A percentile compares a stretch with the other conserved stretches of the same genome.
phyloP scores from a whole-genome alignment of 2,113 vertebrate species.

The Bombycilla garrulus region DNA sequence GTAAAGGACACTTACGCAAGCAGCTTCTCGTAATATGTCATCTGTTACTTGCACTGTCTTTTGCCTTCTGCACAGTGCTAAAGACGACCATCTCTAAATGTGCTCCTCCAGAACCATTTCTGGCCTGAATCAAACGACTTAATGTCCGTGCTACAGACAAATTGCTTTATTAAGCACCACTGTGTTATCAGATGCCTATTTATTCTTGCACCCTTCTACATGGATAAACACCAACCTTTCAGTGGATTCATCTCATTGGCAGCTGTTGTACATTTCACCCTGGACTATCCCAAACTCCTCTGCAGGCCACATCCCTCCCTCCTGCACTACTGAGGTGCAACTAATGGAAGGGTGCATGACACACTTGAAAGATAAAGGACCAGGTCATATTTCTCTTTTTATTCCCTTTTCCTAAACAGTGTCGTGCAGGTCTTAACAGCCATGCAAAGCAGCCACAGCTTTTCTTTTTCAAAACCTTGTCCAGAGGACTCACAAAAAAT shows the following conservation, averaged over 20 bases:
- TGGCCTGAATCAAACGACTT: neutral
- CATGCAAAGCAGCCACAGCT: neutral
- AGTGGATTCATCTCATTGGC: neutral
- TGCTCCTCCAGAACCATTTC: neutral
- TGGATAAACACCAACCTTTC: neutral
- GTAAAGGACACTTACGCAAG: conserved; percentile 4
- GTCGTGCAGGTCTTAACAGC: neutral
- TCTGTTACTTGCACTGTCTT: neutral
- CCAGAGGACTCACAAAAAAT: neutral
- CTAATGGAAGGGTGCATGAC: neutral
- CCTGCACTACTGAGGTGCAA: neutral
- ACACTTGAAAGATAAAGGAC: neutral
- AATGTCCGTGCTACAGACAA: neutral
- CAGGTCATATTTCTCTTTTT: neutral
- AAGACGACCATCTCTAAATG: neutral
- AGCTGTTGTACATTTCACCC: neutral
- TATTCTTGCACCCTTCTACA: neutral
- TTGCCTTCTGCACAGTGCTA: neutral
- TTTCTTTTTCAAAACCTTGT: neutral
- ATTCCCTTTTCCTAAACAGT: neutral
- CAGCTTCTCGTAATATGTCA: neutral
- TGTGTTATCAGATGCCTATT: neutral
- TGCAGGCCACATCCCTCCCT: neutral
- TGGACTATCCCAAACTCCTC: neutral
- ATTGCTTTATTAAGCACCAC: neutral